These are phyloP conservation scores for Trichonephila clavipes DNA, from an alignment of 1,140 invertebrate species.

Conservation along the genomic window DNA sequence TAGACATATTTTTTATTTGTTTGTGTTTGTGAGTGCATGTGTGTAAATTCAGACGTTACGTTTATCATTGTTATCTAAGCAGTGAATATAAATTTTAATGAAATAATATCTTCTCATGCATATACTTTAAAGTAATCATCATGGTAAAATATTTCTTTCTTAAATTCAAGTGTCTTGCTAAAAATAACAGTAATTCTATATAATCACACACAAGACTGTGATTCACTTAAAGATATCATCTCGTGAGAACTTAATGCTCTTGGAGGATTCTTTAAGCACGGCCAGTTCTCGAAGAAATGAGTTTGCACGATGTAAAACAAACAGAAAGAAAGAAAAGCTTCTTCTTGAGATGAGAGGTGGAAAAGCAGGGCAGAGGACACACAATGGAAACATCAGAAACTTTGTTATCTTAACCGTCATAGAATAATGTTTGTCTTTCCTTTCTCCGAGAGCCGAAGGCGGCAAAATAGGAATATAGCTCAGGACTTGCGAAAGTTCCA, in stretches of 20 bases:
- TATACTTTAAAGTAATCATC: not conserved
- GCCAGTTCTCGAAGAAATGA: not conserved
- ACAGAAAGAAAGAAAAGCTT: conserved; percentile 14
- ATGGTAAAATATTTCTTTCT: not conserved
- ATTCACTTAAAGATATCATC: conserved; percentile 4
- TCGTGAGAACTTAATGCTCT: not conserved
- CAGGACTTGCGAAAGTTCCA: not conserved
- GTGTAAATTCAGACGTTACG: too few relatives aligned
- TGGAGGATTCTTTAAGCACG: not conserved
- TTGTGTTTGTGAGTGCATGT: too few relatives aligned
- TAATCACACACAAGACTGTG: not conserved
- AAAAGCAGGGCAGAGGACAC: not conserved
- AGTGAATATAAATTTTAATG: too few relatives aligned
- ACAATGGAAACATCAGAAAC: conserved; percentile 35
- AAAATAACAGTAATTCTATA: not conserved
- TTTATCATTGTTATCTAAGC: too few relatives aligned
- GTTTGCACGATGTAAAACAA: conserved; percentile 26
- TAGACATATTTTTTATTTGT: too few relatives aligned
- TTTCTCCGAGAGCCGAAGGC: not conserved
- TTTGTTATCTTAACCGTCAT: conserved; percentile 36
- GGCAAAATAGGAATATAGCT: conserved; percentile 28
- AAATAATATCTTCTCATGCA: not conserved
- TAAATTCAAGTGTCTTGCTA: not conserved
- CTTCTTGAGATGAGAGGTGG: not conserved
- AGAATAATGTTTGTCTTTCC: conserved; percentile 35